Evolutionary conservation across 2,113 vertebrate genomes (phyloP).

Genomic region (Nyctereutes procyonoides): DNA sequence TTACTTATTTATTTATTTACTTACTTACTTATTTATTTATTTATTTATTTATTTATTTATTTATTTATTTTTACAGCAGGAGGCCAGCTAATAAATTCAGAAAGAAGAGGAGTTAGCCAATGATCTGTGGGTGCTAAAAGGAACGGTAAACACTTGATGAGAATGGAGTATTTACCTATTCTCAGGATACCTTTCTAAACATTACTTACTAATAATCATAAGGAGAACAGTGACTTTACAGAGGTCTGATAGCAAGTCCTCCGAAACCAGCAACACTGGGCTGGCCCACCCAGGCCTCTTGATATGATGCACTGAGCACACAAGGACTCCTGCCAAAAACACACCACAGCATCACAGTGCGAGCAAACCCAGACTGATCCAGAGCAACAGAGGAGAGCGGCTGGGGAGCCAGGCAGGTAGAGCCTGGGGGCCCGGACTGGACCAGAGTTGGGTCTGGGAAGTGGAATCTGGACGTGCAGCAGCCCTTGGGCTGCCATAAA

Average conservation of each 20-base stretch:
- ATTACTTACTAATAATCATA: background rate
- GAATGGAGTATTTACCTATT: background rate
- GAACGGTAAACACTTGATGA: background rate
- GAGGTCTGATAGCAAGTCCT: background rate
- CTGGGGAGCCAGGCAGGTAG: fast-evolving
- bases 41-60: too few species aligned
- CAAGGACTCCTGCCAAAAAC: background rate
- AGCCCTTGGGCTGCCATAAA: fast-evolving
- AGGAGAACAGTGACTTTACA: background rate
- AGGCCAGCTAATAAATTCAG: background rate
- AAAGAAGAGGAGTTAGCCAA: background rate
- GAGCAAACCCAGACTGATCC: background rate
- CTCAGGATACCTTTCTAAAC: background rate
- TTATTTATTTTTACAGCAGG: background rate
- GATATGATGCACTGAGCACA: fast-evolving
- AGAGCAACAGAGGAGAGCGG: background rate
- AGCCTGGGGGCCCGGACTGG: fast-evolving
- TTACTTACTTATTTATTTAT: too few species aligned
- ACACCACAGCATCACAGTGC: fast-evolving
- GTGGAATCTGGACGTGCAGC: too few species aligned
- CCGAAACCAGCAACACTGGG: fast-evolving
- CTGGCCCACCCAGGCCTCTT: fast-evolving
- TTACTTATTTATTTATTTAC: too few species aligned
- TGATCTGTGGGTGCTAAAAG: background rate
- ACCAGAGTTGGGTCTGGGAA: background rate